phyloP scores from a whole-genome alignment of 2,797 vertebrate species.

The Malacoctenus gilli region DNA sequence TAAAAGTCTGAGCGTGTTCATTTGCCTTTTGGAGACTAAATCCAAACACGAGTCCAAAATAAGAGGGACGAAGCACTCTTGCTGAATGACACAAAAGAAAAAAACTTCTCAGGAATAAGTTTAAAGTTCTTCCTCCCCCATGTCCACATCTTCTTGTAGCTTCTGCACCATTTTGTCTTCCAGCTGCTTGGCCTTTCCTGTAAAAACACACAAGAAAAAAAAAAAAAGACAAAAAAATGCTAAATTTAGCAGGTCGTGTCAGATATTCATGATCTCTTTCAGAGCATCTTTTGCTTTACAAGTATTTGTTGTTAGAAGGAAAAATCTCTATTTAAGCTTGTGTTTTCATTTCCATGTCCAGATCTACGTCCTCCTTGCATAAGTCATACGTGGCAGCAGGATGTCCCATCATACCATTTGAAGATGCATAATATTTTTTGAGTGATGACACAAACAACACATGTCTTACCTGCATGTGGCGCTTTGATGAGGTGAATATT shows the following conservation, averaged over 20 bases:
- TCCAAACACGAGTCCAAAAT: slow-evolving; percentile 36
- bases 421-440: no score
- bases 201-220: slow-evolving; percentile 2
- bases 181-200: slow-evolving; percentile 90
- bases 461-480: slow-evolving; percentile 87
- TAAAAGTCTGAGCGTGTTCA: slow-evolving; percentile 13
- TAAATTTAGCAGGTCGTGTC: no score
- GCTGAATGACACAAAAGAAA: slow-evolving; percentile 15
- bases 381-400: no score
- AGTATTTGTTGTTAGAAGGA: no score
- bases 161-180: slow-evolving; percentile 97
- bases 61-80: slow-evolving; percentile 1
- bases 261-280: no score
- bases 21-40: slow-evolving; percentile 9
- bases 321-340: no score
- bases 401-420: no score
- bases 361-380: no score
- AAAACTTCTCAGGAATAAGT: not conserved
- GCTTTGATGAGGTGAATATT: slow-evolving; percentile 96
- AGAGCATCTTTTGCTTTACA: no score
- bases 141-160: slow-evolving; percentile 90
- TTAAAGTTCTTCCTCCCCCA: slow-evolving; percentile 81
- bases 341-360: no score
- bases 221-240: no score
- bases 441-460: no score